These are phyloP conservation scores for Cossypha heuglini DNA, from an alignment of 2,797 vertebrate genomes.

Conservation along the genomic window DNA sequence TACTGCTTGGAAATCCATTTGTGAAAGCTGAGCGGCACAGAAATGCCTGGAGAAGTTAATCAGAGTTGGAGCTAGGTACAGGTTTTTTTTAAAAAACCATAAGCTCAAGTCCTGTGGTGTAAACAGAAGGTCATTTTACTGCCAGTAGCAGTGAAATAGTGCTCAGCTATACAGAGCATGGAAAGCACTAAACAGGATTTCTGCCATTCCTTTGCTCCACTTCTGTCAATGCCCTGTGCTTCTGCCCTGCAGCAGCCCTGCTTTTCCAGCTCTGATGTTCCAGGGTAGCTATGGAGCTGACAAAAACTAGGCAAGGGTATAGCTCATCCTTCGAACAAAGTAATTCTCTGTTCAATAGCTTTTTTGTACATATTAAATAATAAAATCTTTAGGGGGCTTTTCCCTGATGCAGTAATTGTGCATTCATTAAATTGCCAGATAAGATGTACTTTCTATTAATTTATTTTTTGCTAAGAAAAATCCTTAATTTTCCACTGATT, in stretches of 20 bases:
- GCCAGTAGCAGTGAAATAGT: background rate
- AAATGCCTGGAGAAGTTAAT: background rate
- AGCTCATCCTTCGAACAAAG: conserved; percentile 26
- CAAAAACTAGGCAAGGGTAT: conserved; percentile 7
- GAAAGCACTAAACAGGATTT: conserved; percentile 1
- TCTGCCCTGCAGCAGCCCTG: conserved; percentile 9
- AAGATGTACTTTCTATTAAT: conserved; percentile 40
- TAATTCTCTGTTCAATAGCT: conserved; percentile 43
- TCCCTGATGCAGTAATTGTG: conserved; percentile 64
- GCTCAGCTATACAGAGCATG: background rate
- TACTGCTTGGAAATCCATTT: background rate
- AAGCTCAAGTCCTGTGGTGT: background rate
- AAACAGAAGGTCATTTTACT: background rate
- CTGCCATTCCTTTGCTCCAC: background rate
- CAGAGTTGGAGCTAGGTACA: background rate
- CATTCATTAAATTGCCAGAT: conserved; percentile 64
- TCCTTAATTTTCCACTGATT: conserved; percentile 30
- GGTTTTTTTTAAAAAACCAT: background rate
- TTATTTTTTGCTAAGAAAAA: background rate
- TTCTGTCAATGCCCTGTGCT: background rate
- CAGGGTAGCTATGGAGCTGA: background rate
- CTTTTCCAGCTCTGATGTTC: background rate
- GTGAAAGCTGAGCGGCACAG: background rate
- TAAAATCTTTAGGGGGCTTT: conserved; percentile 65
- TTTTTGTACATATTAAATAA: conserved; percentile 67